Base-by-base conservation (phyloP, 1,140 invertebrate genomes). In the Akabosia matsudoensis region DNA sequence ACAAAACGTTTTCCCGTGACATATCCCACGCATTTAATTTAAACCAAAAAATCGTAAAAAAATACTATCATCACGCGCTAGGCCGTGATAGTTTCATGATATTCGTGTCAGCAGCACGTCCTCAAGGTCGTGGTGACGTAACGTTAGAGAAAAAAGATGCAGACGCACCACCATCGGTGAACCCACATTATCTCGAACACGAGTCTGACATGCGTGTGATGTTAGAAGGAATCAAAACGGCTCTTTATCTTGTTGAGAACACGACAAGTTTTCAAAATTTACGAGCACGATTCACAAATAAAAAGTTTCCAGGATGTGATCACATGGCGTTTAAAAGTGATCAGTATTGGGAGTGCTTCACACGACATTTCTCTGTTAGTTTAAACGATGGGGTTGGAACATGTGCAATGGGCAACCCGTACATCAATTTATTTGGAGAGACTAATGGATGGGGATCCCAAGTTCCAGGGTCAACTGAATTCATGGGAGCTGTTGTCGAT, bases 291-390 rank as follows among this genome's bases (percentile, higher is more conserved):
- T 92, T 92, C 77, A 90, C 93, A 82, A 86, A 84, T 33, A 90
- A 89, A 52, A 88, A 88, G 0, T 79, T 92, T 28, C 93, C 93
- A 0, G 93, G 93, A 76, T 94, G 93, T 82, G 91, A 91, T 79
- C 90, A 93, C 80, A 82, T 93, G 22, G 89, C 90, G 0, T 84
- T 88, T 0, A 93, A 88, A 77, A 92, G 92, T 0, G 93, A 95
- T 77, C 90, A 92, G 24, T 95, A 95, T 74, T 93, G 93, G 91
- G 93, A 93, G 82, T 96, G 93, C 82, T 90, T 92, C 82, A 92
- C 93, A 18, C 85, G 93, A n/a, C 93, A 92, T 30, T 92, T 94
- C 71, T 91, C 92, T 0, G 93, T 94, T 90, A 95, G 93, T 3
- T 91, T 95, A 76, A 95, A 95, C 83, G 85, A 86, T 79, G 82